Base-by-base conservation (phyloP, 2,113 vertebrate genomes). In the Pangasianodon gigas region DNA sequence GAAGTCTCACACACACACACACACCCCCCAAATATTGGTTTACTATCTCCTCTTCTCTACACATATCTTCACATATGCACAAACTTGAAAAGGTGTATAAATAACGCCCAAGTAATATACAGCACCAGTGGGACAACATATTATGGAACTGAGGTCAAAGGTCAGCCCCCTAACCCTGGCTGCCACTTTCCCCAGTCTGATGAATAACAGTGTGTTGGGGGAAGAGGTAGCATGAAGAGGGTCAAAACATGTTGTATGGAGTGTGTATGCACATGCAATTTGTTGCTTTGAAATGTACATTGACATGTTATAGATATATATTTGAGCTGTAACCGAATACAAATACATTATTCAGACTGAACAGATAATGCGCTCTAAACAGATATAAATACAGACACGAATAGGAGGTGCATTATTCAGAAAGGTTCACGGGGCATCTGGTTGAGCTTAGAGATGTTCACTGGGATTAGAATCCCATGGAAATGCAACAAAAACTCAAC, bases 81-180 rank as follows among this genome's bases (percentile, higher is more conserved):
- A 58, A 62, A 84, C 48, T 71, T 87, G 19, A 80, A 79, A 87
- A 80, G 86, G 46, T 80, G 26, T 24, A 62, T 87, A 52, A 69
- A 88, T 62, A 67, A 65, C 48, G 3, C 54, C 52, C 58, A 10
- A 74, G 65, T 69, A 52, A 37, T 71, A 86, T 69, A 67, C 44
- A 24, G 37, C 67, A 62, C 69, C 69, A 51, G 52, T 85, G 82
- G 89, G 74, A 81, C 46, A 58, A 71, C 84, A 80, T 41, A 52
- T 79, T 62, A 58, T 79, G 46, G 44, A 44, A 58, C 54, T n/a
- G 26, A 79, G 81, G 90, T 90, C 81, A 88, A 77, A 77, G 67
- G 80, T 83, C 85, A 90, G 41, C 48, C 41, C 88, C 71, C 84
- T 85, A 62, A 71, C 37, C 26, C 75, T 52, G 52, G 14, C 65